phyloP scores from a whole-genome alignment of 1,140 invertebrate species.

The Macrobrachium rosenbergii region DNA sequence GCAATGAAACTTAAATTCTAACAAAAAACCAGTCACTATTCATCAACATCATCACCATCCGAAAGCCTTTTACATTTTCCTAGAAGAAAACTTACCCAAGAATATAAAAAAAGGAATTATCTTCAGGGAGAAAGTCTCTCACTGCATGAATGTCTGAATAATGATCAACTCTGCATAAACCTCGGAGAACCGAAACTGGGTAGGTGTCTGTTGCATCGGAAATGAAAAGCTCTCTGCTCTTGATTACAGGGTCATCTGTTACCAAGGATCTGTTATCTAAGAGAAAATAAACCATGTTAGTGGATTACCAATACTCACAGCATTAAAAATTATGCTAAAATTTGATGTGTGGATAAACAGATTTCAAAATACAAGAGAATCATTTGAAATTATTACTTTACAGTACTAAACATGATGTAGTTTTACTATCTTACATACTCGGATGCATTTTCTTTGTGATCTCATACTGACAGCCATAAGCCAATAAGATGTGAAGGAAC shows the following conservation, averaged over 20 bases:
- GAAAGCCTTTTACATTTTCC: background rate
- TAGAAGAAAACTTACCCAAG: constrained; percentile 67
- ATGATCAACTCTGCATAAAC: constrained; percentile 73
- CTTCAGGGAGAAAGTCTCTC: constrained; percentile 69
- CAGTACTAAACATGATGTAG: no score
- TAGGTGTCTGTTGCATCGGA: constrained; percentile 74
- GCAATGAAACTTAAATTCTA: no score
- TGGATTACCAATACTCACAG: background rate
- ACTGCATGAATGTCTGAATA: constrained; percentile 73
- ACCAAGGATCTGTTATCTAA: constrained; percentile 68
- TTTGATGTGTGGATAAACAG: no score
- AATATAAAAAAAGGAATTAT: constrained; percentile 73
- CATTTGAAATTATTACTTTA: no score
- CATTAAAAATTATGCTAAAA: background rate
- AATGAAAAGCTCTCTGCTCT: constrained; percentile 73
- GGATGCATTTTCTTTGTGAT: no score
- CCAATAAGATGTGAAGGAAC: no score
- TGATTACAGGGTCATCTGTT: constrained; percentile 71
- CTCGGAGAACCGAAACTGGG: constrained; percentile 74
- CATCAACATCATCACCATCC: background rate
- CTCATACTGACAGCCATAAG: no score
- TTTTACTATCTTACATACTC: no score
- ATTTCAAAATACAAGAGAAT: no score
- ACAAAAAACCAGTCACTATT: no score
- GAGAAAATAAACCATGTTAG: constrained; percentile 50